Evolutionary conservation across 2,113 vertebrate genomes (phyloP), one percentile per base, ranked within the genome.

Genomic region (Menidia beryllina): DNA sequence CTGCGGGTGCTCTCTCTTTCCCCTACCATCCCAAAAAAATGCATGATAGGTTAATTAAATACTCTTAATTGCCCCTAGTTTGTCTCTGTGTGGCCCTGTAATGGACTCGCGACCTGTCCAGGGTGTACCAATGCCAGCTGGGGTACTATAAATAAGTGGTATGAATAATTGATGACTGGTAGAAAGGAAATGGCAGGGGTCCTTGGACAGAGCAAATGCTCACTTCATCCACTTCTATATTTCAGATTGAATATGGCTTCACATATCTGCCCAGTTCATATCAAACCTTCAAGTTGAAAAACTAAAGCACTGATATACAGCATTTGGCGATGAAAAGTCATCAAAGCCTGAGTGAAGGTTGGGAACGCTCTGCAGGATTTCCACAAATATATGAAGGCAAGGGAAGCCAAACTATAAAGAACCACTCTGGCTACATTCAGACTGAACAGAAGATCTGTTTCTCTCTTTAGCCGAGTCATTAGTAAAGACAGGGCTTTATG

Each of bases 381-480:
- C 23, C 45, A 54, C 41, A 2, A 63, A 59, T 63, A 73, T 12
- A 48, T 21, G 24, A 45, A 25, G 47, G 19, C 36, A 27, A 15
- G 23, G 20, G 48, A 50, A 53, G 72, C 58, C 77, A 79, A 63
- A 63, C 69, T 61, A 66, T 76, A 84, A 82, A 78, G 81, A 71
- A 55, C 41, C 64, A 26, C 54, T 83, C 63, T 5, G 54, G 48
- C 49, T 17, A 14, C 55, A 13, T 21, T 30, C 45, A 34, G 17
- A 36, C 30, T 30, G 34, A 50, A 11, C 66, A 66, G 52, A 69
- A 27, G 66, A 76, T 85, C 75, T 85, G 83, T 13, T 87, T 77
- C 83, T 72, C 80, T 90, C 83, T 77, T 87, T 77, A 82, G 69
- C 39, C 39, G 69, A 82, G 43, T 87, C 83, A 82, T 90, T 83